Evolutionary conservation across 1,140 invertebrate genomes (phyloP), one percentile per base, ranked within the genome.

Genomic region (Triops cancriformis): DNA sequence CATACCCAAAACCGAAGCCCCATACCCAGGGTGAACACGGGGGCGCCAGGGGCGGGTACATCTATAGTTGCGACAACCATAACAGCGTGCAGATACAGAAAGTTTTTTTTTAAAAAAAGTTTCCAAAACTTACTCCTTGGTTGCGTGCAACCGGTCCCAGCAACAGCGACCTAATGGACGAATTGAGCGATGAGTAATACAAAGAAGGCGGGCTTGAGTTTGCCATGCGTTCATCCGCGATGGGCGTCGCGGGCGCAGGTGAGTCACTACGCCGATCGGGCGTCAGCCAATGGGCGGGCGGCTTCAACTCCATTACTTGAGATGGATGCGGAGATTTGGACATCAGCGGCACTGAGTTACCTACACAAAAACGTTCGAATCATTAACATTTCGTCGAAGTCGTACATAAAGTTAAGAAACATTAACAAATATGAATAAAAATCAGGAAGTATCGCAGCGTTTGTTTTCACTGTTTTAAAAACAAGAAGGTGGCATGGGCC

Each of bases 381-480:
- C 85, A 84, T 72, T 23, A 64, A 6, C 18, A 64, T n/a, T 64
- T 64, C 6, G 10, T 37, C 31, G 31, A 37, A 37, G 2, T 37
- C 7, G 7, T 4, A 37, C 2, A 2, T 7, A 37, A 37, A 37
- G 2, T 37, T 37, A 37, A 37, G 31, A 37, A 37, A 37, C 31
- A 37, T 4, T 37, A 37, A 37, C 7, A 7, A 37, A 37, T 37
- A 37, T 37, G n/a, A n/a, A n/a, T n/a, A n/a, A 86, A 83, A 0
- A 88, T 90, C 28, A 91, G 82, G 43, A 84, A 86, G 45, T 90
- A 86, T 75, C 84, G 85, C 51, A 89, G 85, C 79, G 89, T 89
- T n/a, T 12, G 88, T 88, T 79, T 88, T 87, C 10, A 77, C 79
- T 74, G 77, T 79, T 64, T 79, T 80, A 41, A 11, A 31, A n/a